phyloP scores from a whole-genome alignment of 2,888 invertebrate genomes.

The Pardosa pseudoannulata region DNA sequence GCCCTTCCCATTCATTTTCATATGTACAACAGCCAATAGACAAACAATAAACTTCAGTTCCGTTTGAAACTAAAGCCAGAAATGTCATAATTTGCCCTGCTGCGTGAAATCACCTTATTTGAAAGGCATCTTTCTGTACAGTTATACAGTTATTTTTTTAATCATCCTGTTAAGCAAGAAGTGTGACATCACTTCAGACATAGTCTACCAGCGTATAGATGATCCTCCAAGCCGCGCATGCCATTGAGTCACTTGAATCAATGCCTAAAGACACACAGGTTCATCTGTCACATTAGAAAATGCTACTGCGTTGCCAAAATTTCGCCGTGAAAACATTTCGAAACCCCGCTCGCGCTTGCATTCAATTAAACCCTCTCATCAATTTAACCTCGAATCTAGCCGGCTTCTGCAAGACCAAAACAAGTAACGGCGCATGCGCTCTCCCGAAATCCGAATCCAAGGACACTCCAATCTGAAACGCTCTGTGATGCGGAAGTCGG shows the following conservation, averaged over 20 bases:
- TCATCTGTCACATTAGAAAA: background rate
- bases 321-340: background rate
- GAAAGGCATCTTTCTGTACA: no score
- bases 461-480: background rate
- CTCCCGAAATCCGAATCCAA: constrained; percentile 2
- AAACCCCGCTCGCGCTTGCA: constrained; percentile 3
- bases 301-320: constrained; percentile 5
- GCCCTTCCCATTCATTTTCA: no score
- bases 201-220: background rate
- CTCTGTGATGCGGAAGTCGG: constrained; percentile 3
- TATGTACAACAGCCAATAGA: no score
- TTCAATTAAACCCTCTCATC: constrained; percentile 19
- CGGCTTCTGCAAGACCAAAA: constrained; percentile 7
- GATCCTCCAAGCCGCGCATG: background rate
- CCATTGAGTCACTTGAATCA: background rate
- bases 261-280: background rate
- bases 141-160: no score
- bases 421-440: background rate
- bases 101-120: no score
- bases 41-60: no score
- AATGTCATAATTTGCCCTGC: no score
- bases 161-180: no score
- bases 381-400: constrained; percentile 5
- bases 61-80: no score
- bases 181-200: background rate